Evolutionary conservation across 2,888 invertebrate genomes (phyloP), one percentile per base, ranked within the genome.

Genomic region (Trachelus troglodyta): DNA sequence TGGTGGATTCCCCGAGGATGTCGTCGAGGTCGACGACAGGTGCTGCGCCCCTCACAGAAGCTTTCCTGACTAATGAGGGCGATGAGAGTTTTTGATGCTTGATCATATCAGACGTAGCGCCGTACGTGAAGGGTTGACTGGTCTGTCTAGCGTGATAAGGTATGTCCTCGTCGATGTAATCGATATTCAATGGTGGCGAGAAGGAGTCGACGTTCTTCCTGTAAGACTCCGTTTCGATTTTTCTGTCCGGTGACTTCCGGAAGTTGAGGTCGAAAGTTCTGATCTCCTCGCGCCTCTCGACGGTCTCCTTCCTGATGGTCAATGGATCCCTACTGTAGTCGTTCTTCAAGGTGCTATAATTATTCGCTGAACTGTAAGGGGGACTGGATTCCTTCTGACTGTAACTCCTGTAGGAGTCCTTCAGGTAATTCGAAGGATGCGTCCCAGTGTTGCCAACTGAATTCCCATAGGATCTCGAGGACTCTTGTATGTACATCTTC

Each of bases 141-240:
- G 97, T 96, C 86, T 96, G 95, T 88, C 97, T 94, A 89, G 97
- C 97, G 95, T 98, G 97, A 93, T 98, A 98, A 86, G 98, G 97
- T 91, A 97, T 97, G 91, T 95, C 94, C 83, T 93, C 93, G 84
- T 93, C 93, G 84, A 93, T 94, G 90, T 92, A 93, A 89, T 92
- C 93, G 87, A 93, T 93, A 88, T 93, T 93, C 85, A 77, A 82
- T 6, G 88, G 85, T 3, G 88, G 89, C n/a, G 91, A 90, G 79
- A 90, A 91, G 4, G 90, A 89, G 37, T 87, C 88, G n/a, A 82
- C 73, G 76, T 87, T 80, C n/a, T 83, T 83, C 30, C 85, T 86
- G 69, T 78, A 75, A n/a, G 31, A 73, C 9, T 85, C 86, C 35
- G 76, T 77, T 69, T 82, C 80, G 56, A 82, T 80, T 76, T 86